Percentiles rank a stretch among this genome's conserved stretches.
phyloP scores from a whole-genome alignment of 2,113 vertebrate genomes.

The Merops nubicus region DNA sequence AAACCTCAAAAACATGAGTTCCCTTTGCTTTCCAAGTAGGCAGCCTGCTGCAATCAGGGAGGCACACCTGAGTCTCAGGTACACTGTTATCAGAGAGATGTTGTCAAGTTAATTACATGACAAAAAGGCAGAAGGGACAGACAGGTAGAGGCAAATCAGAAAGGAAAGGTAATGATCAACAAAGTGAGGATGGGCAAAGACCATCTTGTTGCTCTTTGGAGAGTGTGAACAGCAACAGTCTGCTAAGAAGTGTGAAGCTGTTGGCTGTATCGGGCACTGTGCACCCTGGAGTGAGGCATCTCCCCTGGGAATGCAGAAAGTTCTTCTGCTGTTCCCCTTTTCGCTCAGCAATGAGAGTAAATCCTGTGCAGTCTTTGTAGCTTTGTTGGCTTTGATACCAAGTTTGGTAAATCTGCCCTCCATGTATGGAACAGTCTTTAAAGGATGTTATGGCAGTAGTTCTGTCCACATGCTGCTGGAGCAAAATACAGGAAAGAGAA shows the following conservation, averaged over 20 bases:
- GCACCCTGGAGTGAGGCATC: neutral
- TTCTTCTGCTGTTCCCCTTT: neutral
- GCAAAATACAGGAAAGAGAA: neutral
- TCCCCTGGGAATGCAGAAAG: neutral
- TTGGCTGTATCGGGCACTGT: accelerated
- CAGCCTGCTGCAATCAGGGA: neutral
- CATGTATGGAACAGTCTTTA: neutral
- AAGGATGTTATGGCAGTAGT: neutral
- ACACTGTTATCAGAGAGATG: neutral
- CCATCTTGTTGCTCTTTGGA: neutral
- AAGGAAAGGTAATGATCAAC: neutral
- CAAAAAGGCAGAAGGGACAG: neutral
- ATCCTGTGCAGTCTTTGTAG: neutral
- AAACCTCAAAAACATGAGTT: neutral
- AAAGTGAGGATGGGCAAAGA: neutral
- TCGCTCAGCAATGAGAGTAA: neutral
- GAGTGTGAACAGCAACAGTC: neutral
- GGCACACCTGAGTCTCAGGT: neutral
- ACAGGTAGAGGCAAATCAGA: neutral
- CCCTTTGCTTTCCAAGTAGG: neutral
- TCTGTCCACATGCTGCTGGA: neutral
- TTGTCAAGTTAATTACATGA: neutral
- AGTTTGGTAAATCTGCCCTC: neutral
- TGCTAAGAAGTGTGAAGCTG: neutral
- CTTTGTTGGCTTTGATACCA: neutral